Base-by-base conservation (phyloP, 1,140 invertebrate species). In the Drosophila yakuba region DNA sequence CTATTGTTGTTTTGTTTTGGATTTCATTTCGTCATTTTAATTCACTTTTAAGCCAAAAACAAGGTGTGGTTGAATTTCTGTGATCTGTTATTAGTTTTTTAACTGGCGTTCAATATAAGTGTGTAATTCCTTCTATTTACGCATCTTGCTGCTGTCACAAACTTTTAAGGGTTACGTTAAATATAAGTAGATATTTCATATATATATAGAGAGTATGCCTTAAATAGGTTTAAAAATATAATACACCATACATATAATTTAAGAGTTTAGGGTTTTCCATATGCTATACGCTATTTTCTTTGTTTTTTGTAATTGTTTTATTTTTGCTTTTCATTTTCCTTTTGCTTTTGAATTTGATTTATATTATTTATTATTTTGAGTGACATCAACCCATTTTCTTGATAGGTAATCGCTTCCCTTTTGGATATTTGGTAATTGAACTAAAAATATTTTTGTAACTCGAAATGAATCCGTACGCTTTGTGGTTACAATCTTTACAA, bases 201-300 rank as follows among this genome's bases (percentile, higher is more conserved):
- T 74, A 79, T 86, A 79, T 79, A 82, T 75, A 81, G 61, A 88
- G 84, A 80, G 73, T 89, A 89, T 83, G 77, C 59, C 62, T 84
- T 89, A 89, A 86, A 80, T 88, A 88, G 73, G 61, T 89, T 89
- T 89, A 88, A 89, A 89, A 89, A 89, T 89, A 89, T 89, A 89
- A 89, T 89, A 89, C 84, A 89, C 85, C 84, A 80, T 89, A 89
- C 85, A 89, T 89, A 84, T 89, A 88, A 88, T 88, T 76, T 88
- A 89, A 89, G 80, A 89, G 84, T 75, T 88, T 68, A 64, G 71
- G 66, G 63, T 56, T 80, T 85, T 83, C 36, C 68, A 83, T 69
- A 73, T 67, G 78, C 78, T 86, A 78, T 62, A 78, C 73, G 80
- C 76, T 86, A 73, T 68, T 72, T 72, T 56, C 52, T 43, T 77